Evolutionary conservation across 1,140 invertebrate species (phyloP), one percentile per base, ranked within the genome.

Genomic region (Aphis gossypii): DNA sequence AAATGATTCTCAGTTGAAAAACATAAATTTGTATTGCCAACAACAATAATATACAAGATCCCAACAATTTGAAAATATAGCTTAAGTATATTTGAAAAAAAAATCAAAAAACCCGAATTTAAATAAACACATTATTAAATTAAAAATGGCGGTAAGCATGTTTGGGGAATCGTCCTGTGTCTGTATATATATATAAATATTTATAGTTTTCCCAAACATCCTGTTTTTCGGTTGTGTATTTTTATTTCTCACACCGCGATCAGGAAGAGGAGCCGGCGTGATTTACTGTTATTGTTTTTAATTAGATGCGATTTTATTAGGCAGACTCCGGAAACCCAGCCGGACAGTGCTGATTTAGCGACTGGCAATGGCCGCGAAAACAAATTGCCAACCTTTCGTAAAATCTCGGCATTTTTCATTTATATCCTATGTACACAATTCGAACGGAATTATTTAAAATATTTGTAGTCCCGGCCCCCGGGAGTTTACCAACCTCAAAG

Each of bases 251-350:
- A 25, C 44, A 18, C 35, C 44, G 23, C 84, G 6, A 56, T 56
- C 35, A 91, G 56, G 30, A 60, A 44, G 51, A 90, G 38, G 18
- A 60, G 41, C 7, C 60, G 1, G 60, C 60, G 54, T 68, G 90
- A 91, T 91, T 91, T 91, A 76, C 30, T 44, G 41, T 68, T 44
- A 91, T 76, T 44, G 56, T 91, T 91, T 91, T 91, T 91, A 76
- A 91, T 91, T 91, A 91, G 18, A 91, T 91, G 56, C 60, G 23
- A 82, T 90, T 90, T 54, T 56, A 60, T 91, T 76, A 91, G 60
- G 38, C 84, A 11, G 23, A 44, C 35, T 46, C 90, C 60, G 56
- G 38, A 76, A 44, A 91, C 60, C 90, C 38, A 23, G 68, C 38
- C 41, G 60, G 38, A 38, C 56, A 35, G 90, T 76, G 41, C 51